Evolutionary conservation across 2,113 vertebrate species (phyloP).

Genomic region (Hippolais icterina): DNA sequence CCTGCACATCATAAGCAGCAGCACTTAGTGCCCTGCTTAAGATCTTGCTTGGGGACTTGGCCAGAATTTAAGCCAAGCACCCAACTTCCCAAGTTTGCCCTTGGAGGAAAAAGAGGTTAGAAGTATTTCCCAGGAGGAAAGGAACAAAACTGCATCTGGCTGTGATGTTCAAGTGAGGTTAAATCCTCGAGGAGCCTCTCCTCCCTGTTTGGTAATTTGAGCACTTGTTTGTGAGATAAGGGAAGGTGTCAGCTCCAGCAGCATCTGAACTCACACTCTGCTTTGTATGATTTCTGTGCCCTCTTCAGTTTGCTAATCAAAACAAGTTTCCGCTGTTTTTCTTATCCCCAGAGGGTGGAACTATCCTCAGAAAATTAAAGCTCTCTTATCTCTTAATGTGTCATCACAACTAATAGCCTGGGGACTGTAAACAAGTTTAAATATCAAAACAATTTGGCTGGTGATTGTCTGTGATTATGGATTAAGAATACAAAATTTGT

Average conservation of each 20-base stretch:
- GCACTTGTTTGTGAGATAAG: not conserved
- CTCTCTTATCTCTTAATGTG: constrained; percentile 66
- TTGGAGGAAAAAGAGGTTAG: not conserved
- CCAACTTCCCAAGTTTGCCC: not conserved
- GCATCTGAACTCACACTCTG: not conserved
- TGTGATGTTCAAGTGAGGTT: not conserved
- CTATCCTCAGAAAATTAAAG: constrained; percentile 66
- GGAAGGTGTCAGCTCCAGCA: not conserved
- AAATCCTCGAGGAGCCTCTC: not conserved
- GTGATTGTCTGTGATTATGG: constrained; percentile 53
- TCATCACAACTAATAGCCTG: constrained; percentile 66
- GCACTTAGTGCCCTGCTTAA: not conserved
- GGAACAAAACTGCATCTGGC: not conserved
- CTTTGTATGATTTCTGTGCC: constrained; percentile 17
- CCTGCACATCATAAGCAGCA: not conserved
- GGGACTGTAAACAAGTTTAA: constrained; percentile 67
- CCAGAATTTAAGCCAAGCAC: not conserved
- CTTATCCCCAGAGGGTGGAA: constrained; percentile 49
- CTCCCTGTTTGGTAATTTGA: not conserved
- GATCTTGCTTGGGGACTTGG: not conserved
- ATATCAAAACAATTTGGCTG: constrained; percentile 64
- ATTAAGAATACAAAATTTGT: constrained; percentile 54
- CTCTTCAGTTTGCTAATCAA: constrained; percentile 50
- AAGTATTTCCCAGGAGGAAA: not conserved
- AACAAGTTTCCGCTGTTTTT: constrained; percentile 19